Evolutionary conservation across 1,140 invertebrate species (phyloP).

Genomic region (Drosophila pachea): DNA sequence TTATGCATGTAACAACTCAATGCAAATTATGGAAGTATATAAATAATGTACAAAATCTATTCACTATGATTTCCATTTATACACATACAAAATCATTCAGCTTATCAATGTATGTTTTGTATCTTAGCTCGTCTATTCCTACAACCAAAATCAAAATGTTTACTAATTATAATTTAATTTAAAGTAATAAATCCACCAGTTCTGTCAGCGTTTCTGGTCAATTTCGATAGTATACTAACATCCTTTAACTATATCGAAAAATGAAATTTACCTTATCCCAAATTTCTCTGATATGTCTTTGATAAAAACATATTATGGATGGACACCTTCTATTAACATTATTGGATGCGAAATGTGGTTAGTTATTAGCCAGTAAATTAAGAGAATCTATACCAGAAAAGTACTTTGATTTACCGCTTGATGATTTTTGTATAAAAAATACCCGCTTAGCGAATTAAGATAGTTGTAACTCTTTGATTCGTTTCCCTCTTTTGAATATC

Average conservation of each 20-base stretch:
- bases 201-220: slow-evolving; percentile 15
- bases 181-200: slow-evolving; percentile 24
- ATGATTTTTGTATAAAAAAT: not conserved
- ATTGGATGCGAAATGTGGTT: not conserved
- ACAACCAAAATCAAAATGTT: slow-evolving; percentile 39
- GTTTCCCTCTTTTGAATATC: not conserved
- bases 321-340: no score
- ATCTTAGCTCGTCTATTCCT: slow-evolving; percentile 26
- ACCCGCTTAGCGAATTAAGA: not conserved
- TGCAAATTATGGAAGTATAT: slow-evolving; percentile 43
- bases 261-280: not conserved
- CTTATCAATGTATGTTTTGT: slow-evolving; percentile 18
- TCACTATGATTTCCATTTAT: slow-evolving; percentile 33
- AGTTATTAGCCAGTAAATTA: not conserved
- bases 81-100: slow-evolving; percentile 1
- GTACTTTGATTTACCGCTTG: not conserved
- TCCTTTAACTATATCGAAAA: not conserved
- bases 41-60: slow-evolving; percentile 49
- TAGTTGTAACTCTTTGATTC: not conserved
- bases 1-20: slow-evolving; percentile 42
- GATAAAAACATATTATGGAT: no score
- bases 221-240: slow-evolving; percentile 1
- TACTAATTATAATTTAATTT: slow-evolving; percentile 41
- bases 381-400: not conserved
- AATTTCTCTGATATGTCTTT: not conserved